phyloP scores from a whole-genome alignment of 2,888 invertebrate species.

The Agrochola lychnidis region DNA sequence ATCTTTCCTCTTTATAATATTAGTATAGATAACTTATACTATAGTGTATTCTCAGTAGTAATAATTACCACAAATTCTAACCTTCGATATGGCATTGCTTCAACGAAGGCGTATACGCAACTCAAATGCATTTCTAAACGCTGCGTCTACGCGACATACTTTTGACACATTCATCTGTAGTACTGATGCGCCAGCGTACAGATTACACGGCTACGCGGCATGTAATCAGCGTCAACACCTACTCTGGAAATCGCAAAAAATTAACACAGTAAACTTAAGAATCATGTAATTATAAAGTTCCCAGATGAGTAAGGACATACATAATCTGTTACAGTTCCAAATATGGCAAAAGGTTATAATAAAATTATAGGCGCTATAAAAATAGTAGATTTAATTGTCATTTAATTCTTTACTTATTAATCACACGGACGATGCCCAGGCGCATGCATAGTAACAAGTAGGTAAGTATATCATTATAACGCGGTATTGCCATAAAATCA shows the following conservation, averaged over 20 bases:
- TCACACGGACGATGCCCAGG: not conserved
- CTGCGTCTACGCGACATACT: not conserved
- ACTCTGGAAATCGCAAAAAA: conserved; percentile 1
- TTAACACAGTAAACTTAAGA: not conserved
- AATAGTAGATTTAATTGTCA: conserved; percentile 25
- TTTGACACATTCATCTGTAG: not conserved
- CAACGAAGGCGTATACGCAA: not conserved
- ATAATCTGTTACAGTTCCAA: conserved; percentile 6
- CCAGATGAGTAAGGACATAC: conserved; percentile 5
- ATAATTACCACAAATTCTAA: not conserved
- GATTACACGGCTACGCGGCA: not conserved
- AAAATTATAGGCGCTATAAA: conserved; percentile 17
- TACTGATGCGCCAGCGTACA: too few relatives aligned
- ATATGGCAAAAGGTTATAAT: conserved; percentile 31
- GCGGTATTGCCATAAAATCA: not conserved
- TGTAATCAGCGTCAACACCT: not conserved
- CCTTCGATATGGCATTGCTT: not conserved
- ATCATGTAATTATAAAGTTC: not conserved
- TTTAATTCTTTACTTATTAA: conserved; percentile 16
- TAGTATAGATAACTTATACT: not conserved
- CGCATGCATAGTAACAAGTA: not conserved
- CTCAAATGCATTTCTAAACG: not conserved
- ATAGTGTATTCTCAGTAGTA: not conserved
- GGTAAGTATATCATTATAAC: not conserved
- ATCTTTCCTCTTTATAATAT: too few relatives aligned